Evolutionary conservation across 2,888 invertebrate genomes (phyloP).

Genomic region (Pristionchus japonicus): DNA sequence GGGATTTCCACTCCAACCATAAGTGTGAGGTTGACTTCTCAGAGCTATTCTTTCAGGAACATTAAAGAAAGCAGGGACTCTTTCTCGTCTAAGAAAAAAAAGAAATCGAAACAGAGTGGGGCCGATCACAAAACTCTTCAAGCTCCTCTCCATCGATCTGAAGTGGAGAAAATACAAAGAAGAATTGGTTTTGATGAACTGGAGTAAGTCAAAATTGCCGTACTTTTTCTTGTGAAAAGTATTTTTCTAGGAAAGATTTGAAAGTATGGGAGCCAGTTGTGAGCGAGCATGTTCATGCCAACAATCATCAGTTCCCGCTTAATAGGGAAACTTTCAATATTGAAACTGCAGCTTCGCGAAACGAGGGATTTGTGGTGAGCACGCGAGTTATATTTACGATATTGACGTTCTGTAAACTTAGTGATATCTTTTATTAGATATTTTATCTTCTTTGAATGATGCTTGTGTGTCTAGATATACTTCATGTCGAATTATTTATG

Average conservation of each 20-base stretch:
- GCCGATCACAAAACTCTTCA: constrained; percentile 25
- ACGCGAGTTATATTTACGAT: not conserved
- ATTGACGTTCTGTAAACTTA: too few species aligned
- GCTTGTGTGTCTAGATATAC: too few species aligned
- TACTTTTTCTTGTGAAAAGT: too few species aligned
- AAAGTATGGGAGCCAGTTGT: constrained; percentile 66
- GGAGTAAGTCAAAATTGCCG: constrained; percentile 54
- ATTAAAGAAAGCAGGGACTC: constrained; percentile 44
- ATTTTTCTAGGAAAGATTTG: constrained; percentile 70
- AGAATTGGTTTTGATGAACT: constrained; percentile 63
- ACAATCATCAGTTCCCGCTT: constrained; percentile 70
- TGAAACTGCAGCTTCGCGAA: constrained; percentile 56
- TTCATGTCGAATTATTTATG: too few species aligned
- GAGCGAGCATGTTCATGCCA: constrained; percentile 64
- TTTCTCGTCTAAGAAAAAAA: not conserved
- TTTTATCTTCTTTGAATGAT: too few species aligned
- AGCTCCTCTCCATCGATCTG: constrained; percentile 40
- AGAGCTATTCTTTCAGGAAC: constrained; percentile 54
- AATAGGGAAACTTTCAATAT: constrained; percentile 51
- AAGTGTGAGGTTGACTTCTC: too few species aligned
- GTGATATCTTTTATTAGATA: too few species aligned
- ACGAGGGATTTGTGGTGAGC: constrained; percentile 55
- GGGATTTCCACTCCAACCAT: too few species aligned
- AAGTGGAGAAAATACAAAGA: constrained; percentile 55
- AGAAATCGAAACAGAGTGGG: constrained; percentile 47